Percentiles rank a stretch among this genome's conserved stretches.
Conservation (phyloP, 2,113 vertebrate genomes). For the Capricornis sumatraensis region DNA sequence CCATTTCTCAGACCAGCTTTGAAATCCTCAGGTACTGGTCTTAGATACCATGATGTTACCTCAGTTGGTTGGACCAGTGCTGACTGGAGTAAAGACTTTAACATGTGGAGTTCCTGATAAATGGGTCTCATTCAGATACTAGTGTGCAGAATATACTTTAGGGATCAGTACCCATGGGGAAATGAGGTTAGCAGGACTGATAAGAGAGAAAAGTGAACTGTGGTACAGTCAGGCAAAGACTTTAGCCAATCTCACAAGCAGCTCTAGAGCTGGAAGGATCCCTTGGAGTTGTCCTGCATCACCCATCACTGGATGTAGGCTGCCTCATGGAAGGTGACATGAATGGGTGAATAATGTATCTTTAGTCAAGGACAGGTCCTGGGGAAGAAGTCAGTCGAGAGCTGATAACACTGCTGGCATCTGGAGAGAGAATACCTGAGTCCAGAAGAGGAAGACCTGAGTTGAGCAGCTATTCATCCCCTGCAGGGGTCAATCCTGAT, state of each 20-base stretch:
- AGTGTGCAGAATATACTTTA: background rate
- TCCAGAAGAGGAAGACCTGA: background rate
- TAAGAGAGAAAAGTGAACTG: background rate
- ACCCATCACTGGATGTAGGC: background rate
- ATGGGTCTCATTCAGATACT: background rate
- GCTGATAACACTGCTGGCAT: background rate
- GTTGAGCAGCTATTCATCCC: too few relatives aligned
- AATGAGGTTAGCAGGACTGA: background rate
- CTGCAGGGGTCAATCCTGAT: background rate
- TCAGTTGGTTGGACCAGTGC: background rate
- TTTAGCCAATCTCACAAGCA: background rate
- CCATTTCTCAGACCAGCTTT: background rate
- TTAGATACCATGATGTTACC: background rate
- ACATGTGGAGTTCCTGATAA: background rate
- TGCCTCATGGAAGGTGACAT: background rate
- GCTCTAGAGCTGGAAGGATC: background rate
- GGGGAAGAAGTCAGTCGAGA: background rate
- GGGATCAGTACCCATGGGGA: background rate
- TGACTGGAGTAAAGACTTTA: background rate
- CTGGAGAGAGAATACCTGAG: background rate
- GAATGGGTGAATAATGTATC: background rate
- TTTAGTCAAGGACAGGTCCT: background rate
- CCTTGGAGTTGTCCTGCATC: background rate
- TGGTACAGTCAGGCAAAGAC: background rate
- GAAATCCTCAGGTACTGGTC: background rate